These are phyloP conservation scores for Cataglyphis albicans DNA, from an alignment of 2,888 invertebrate species.

Conservation along the genomic window DNA sequence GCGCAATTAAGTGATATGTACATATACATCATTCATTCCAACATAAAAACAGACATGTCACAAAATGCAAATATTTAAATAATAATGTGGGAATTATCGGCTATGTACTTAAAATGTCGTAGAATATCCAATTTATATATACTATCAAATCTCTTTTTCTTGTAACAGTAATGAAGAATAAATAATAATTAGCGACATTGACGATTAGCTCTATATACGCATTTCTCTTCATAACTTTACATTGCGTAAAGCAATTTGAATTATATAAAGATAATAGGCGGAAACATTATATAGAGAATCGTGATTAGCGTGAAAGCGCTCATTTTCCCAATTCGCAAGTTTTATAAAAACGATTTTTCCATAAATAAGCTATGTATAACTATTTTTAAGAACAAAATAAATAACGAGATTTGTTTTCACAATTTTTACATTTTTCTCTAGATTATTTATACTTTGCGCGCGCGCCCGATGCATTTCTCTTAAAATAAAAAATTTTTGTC, in stretches of 20 bases:
- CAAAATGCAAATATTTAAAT: neutral
- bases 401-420: conserved; percentile 26
- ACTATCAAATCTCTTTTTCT: neutral
- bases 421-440: conserved; percentile 22
- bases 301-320: neutral
- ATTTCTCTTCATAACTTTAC: conserved; percentile 19
- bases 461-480: no score
- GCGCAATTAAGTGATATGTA: neutral
- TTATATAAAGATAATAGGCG: conserved; percentile 1
- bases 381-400: conserved; percentile 29
- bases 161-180: conserved; percentile 7
- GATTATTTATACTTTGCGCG: neutral
- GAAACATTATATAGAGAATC: neutral
- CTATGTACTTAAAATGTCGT: conserved; percentile 39
- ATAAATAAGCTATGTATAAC: conserved; percentile 19
- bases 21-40: neutral
- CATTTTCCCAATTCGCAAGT: conserved; percentile 8
- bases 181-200: neutral
- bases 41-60: conserved; percentile 2
- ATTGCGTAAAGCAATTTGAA: neutral
- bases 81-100: neutral
- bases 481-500: no score
- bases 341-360: conserved; percentile 21
- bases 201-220: conserved; percentile 5
- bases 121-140: conserved; percentile 22